These are phyloP conservation scores for Acanthochromis polyacanthus DNA, from an alignment of 2,113 vertebrate genomes.

Conservation along the genomic window DNA sequence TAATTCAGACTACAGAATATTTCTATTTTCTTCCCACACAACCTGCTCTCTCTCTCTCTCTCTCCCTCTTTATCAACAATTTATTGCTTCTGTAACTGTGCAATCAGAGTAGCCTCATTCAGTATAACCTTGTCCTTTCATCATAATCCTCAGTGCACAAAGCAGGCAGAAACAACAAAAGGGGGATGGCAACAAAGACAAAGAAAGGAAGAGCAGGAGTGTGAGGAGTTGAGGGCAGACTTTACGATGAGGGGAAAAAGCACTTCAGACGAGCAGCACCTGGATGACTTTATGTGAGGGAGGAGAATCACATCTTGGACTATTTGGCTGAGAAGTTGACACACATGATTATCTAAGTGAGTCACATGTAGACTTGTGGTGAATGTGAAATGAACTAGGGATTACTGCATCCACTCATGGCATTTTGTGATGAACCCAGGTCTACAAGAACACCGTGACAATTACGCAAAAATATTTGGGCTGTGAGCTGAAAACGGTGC, in stretches of 20 bases:
- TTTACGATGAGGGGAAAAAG: neutral
- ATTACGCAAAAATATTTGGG: neutral
- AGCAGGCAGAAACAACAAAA: conserved; percentile 50
- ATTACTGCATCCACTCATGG: neutral
- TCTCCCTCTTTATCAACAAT: conserved; percentile 79
- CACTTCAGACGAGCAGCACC: conserved; percentile 14
- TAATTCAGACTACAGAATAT: conserved; percentile 79
- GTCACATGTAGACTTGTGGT: neutral
- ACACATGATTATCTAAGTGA: neutral
- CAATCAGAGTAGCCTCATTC: conserved; percentile 72
- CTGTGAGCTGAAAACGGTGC: neutral
- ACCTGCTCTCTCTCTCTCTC: conserved; percentile 57
- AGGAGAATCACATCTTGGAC: neutral
- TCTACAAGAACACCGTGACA: neutral
- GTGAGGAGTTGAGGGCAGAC: conserved; percentile 38
- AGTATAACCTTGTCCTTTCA: conserved; percentile 64
- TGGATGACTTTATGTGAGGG: conserved; percentile 2
- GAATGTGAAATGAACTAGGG: neutral
- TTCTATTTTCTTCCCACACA: conserved; percentile 62
- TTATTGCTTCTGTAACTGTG: conserved; percentile 72
- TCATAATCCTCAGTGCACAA: conserved; percentile 54
- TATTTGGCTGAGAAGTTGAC: neutral
- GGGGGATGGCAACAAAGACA: conserved; percentile 24
- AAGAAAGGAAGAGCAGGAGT: conserved; percentile 34
- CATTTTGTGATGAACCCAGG: neutral